Conservation (phyloP, 1,140 invertebrate species). For the Lysiphlebus fabarum region DNA sequence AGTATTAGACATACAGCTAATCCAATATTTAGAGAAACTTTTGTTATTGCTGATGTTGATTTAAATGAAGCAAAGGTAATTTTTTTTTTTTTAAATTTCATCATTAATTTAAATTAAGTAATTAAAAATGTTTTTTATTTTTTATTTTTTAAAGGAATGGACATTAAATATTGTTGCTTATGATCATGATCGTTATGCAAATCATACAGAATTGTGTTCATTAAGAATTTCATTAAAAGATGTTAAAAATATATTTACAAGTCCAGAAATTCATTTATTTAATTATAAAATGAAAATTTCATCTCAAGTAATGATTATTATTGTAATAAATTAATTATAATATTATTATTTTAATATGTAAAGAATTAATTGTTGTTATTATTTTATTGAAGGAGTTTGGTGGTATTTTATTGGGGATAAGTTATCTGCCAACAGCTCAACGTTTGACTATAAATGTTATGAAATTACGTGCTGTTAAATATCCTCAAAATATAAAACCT, state of each 20-base stretch:
- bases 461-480: constrained; percentile 54
- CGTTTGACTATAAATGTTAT: constrained; percentile 57
- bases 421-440: constrained; percentile 61
- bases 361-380: constrained; percentile 1
- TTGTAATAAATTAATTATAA: too few relatives aligned
- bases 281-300: constrained; percentile 51
- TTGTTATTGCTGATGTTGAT: constrained; percentile 45
- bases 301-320: constrained; percentile 46
- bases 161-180: constrained; percentile 42
- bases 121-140: constrained; percentile 15
- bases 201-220: constrained; percentile 50
- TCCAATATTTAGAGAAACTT: constrained; percentile 51
- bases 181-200: constrained; percentile 51
- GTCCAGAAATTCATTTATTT: constrained; percentile 47
- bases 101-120: too few relatives aligned
- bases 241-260: constrained; percentile 41
- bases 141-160: constrained; percentile 44
- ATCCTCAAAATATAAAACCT: constrained; percentile 30
- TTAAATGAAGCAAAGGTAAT: constrained; percentile 48
- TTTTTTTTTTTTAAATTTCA: too few relatives aligned
- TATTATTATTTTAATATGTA: constrained; percentile 4
- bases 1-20: constrained; percentile 47
- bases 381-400: constrained; percentile 47
- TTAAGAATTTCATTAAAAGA: constrained; percentile 46
- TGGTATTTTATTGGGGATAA: constrained; percentile 56